A percentile compares a stretch with the other conserved stretches of the same genome.
phyloP scores from a whole-genome alignment of 2,113 vertebrate species.

The Chascanopsetta lugubris region DNA sequence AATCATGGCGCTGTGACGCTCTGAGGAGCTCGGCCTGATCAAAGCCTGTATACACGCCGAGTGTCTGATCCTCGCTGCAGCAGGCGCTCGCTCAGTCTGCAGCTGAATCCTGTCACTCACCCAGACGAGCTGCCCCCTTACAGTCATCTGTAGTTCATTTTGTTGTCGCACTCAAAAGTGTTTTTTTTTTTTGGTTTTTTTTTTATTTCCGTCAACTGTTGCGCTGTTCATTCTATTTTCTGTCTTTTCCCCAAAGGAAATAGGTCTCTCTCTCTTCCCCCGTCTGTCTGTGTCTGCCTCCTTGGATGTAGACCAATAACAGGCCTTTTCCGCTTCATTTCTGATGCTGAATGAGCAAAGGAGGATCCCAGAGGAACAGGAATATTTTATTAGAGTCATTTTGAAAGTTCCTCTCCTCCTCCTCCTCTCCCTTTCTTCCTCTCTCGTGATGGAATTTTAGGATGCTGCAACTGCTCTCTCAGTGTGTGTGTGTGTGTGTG shows the following conservation, averaged over 20 bases:
- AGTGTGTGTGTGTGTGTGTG: constrained; percentile 18
- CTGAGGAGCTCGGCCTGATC: constrained; percentile 55
- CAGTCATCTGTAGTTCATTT: constrained; percentile 65
- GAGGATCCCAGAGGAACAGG: constrained; percentile 72
- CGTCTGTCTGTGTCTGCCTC: constrained; percentile 10
- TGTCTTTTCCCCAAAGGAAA: constrained; percentile 68
- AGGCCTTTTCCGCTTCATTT: constrained; percentile 62
- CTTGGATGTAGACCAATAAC: constrained; percentile 65
- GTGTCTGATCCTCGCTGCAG: constrained; percentile 46
- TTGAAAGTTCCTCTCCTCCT: constrained; percentile 64
- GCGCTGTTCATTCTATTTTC: constrained; percentile 60
- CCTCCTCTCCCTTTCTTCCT: constrained; percentile 58
- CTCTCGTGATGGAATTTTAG: constrained; percentile 62
- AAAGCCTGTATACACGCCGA: constrained; percentile 24
- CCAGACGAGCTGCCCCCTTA: constrained; percentile 62
- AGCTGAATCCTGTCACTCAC: constrained; percentile 65
- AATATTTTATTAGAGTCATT: constrained; percentile 79
- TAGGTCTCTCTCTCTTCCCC: constrained; percentile 60
- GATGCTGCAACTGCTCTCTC: constrained; percentile 62
- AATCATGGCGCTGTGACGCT: constrained; percentile 26
- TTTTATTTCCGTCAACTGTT: constrained; percentile 71
- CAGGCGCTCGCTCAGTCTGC: constrained; percentile 45
- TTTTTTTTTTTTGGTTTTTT: neutral
- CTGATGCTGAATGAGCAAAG: constrained; percentile 73
- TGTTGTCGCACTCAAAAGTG: constrained; percentile 64